These are phyloP conservation scores for Chlorodrepanis virens DNA, from an alignment of 2,113 vertebrate species.

Conservation along the genomic window DNA sequence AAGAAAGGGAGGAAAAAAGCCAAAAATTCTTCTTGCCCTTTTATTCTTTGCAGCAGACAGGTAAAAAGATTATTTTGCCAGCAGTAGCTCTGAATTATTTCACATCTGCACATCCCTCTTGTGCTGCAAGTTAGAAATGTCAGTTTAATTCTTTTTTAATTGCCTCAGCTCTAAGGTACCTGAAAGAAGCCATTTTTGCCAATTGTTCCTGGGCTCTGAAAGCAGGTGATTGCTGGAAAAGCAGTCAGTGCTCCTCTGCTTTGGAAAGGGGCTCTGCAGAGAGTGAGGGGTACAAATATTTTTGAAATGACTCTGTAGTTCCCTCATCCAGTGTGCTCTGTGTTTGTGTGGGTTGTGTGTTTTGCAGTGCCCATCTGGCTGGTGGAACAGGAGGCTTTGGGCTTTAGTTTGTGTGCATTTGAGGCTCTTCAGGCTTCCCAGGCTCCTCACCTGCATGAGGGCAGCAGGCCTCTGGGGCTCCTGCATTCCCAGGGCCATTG, in stretches of 20 bases:
- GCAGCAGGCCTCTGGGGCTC: background rate
- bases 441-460: background rate
- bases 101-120: background rate
- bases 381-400: background rate
- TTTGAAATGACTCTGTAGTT: background rate
- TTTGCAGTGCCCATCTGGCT: background rate
- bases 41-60: background rate
- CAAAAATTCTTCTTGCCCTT: background rate
- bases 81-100: conserved; percentile 16
- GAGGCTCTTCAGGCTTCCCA: background rate
- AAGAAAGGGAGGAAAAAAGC: background rate
- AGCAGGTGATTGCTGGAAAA: background rate
- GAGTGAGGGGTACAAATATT: background rate
- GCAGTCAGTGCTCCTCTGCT: background rate
- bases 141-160: conserved; percentile 37
- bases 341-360: background rate
- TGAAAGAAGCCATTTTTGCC: background rate
- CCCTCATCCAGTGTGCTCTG: accelerated
- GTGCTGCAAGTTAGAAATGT: background rate
- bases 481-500: background rate
- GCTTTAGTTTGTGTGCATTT: background rate
- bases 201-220: background rate
- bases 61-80: background rate
- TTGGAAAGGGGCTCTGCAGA: background rate
- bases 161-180: background rate